phyloP scores from a whole-genome alignment of 1,140 invertebrate species.

The Mamestra configurata region DNA sequence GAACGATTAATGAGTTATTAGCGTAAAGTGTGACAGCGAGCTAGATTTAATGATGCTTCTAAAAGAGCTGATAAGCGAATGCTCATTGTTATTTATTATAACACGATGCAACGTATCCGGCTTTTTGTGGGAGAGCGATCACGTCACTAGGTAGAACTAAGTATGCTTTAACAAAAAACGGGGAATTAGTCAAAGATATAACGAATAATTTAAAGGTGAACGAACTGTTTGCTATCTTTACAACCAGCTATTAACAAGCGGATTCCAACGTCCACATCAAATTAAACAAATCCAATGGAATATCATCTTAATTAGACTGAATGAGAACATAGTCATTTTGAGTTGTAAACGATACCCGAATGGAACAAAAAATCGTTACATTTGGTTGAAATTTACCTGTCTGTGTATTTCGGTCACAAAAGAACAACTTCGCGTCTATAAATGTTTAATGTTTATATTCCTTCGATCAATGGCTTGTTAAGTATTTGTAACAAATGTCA shows the following conservation, averaged over 20 bases:
- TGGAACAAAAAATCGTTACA: conserved; percentile 31
- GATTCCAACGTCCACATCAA: conserved; percentile 10
- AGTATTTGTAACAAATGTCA: conserved; percentile 28
- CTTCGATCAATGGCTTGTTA: conserved; percentile 29
- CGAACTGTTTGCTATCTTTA: conserved; percentile 47
- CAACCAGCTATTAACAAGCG: conserved; percentile 41
- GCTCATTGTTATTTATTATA: conserved; percentile 50
- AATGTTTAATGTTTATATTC: conserved; percentile 24
- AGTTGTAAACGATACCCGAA: conserved; percentile 38
- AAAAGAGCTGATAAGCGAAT: conserved; percentile 28
- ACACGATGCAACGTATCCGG: conserved; percentile 54
- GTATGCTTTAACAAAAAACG: conserved; percentile 28
- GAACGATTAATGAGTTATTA: not conserved
- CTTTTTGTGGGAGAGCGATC: conserved; percentile 58
- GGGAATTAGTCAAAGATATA: conserved; percentile 36
- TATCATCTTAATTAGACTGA: conserved; percentile 27
- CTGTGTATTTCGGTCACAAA: not conserved
- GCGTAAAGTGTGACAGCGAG: conserved; percentile 17
- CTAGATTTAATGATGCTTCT: conserved; percentile 29
- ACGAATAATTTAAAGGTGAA: conserved; percentile 41
- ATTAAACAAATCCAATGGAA: conserved; percentile 15
- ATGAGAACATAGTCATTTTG: conserved; percentile 44
- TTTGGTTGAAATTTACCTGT: conserved; percentile 2
- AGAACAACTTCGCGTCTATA: conserved; percentile 6
- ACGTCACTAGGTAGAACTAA: conserved; percentile 57